Percentiles rank a stretch among this genome's conserved stretches.
phyloP scores from a whole-genome alignment of 2,113 vertebrate species.

The Microcebus lehilahytsara region DNA sequence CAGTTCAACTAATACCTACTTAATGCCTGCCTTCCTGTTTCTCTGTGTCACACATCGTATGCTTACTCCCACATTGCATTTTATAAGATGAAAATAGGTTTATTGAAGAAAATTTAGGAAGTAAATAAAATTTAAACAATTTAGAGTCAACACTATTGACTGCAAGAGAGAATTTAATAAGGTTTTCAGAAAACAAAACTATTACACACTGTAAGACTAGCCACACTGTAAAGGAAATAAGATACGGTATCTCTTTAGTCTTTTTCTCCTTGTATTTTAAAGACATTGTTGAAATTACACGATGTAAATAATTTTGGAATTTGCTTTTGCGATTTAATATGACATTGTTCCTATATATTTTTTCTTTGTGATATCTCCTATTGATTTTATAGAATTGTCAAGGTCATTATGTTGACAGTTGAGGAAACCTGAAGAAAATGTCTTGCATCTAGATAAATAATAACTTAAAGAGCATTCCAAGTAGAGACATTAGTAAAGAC shows the following conservation, averaged over 20 bases:
- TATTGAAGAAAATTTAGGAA: neutral
- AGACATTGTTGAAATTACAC: neutral
- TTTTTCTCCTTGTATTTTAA: neutral
- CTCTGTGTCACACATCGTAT: neutral
- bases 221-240: neutral
- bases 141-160: neutral
- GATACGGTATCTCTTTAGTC: neutral
- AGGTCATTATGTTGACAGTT: neutral
- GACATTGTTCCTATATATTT: neutral
- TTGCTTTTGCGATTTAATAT: neutral
- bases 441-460: neutral
- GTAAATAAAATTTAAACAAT: neutral
- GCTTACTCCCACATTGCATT: neutral
- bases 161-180: neutral
- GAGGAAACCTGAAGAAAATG: neutral
- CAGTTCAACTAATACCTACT: neutral
- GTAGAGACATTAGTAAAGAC: neutral
- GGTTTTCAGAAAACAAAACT: neutral
- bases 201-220: neutral
- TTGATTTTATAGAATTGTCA: neutral
- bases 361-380: neutral
- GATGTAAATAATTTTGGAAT: neutral
- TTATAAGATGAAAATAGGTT: neutral
- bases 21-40: neutral
- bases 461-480: neutral